phyloP scores from a whole-genome alignment of 1,140 invertebrate genomes.

The Pemphigus obesinymphae region DNA sequence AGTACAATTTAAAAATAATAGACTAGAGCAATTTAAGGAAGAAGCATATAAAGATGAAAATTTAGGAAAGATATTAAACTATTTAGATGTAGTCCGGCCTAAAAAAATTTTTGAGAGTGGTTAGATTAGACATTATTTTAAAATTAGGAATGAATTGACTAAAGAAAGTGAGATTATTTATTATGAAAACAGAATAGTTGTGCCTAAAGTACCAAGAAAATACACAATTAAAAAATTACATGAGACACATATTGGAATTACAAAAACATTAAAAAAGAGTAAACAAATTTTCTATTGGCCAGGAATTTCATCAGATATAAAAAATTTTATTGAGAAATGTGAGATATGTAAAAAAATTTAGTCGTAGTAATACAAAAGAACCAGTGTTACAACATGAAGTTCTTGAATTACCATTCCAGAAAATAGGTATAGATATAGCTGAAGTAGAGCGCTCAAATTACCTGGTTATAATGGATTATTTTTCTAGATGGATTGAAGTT shows the following conservation, averaged over 20 bases:
- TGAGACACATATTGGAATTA: too few relatives aligned
- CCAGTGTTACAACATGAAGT: background rate
- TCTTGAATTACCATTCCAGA: too few relatives aligned
- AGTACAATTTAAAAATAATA: too few relatives aligned
- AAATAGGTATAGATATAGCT: too few relatives aligned
- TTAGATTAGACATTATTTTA: background rate
- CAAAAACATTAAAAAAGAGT: background rate
- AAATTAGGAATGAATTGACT: background rate
- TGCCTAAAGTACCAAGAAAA: too few relatives aligned
- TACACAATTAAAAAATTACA: too few relatives aligned
- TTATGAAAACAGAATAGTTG: too few relatives aligned
- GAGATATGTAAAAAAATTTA: slow-evolving; percentile 39
- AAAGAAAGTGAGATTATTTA: slow-evolving; percentile 17
- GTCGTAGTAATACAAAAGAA: background rate
- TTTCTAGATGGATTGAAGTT: slow-evolving; percentile 49
- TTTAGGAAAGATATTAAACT: too few relatives aligned
- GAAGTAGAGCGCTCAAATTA: too few relatives aligned
- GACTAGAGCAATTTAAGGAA: too few relatives aligned
- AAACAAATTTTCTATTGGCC: slow-evolving; percentile 40
- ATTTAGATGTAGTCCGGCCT: background rate
- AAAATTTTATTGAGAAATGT: slow-evolving; percentile 17
- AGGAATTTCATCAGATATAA: background rate
- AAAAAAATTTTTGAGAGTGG: background rate
- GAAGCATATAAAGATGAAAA: too few relatives aligned
- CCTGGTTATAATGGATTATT: slow-evolving; percentile 48